These are phyloP conservation scores for Umimayanthus kanabou DNA, from an alignment of 92 coral and sea anemone species.

Conservation along the genomic window DNA sequence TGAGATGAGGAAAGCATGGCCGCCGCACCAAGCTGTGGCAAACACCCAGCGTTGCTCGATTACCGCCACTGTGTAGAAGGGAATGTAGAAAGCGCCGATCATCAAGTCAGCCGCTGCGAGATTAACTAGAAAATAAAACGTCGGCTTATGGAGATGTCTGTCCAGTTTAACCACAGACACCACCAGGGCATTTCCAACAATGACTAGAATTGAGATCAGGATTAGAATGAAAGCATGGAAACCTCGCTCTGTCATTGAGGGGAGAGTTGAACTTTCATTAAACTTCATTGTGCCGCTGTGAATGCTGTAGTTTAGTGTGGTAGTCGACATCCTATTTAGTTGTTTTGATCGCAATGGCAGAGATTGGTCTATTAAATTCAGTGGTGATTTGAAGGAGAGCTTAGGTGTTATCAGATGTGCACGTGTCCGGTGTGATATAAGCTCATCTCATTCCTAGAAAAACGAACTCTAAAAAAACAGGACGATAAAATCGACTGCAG, in stretches of 20 bases:
- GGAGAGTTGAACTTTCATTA: neutral
- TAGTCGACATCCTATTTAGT: neutral
- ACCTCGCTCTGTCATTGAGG: neutral
- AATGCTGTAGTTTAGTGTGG: neutral
- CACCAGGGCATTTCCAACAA: slow-evolving; percentile 55
- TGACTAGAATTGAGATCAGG: slow-evolving; percentile 41
- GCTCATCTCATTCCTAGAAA: neutral
- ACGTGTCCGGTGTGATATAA: neutral
- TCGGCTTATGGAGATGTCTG: slow-evolving; percentile 57
- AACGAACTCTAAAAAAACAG: neutral
- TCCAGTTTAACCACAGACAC: slow-evolving; percentile 51
- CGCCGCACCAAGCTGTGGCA: slow-evolving; percentile 42
- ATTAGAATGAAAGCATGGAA: slow-evolving; percentile 44
- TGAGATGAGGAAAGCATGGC: slow-evolving; percentile 61
- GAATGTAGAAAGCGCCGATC: slow-evolving; percentile 46
- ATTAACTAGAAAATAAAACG: slow-evolving; percentile 62
- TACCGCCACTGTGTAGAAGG: slow-evolving; percentile 55
- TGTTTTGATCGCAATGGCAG: too few relatives aligned
- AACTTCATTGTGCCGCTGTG: neutral
- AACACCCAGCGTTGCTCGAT: slow-evolving; percentile 51
- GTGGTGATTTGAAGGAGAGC: neutral
- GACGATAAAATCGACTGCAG: neutral
- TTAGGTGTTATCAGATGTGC: neutral
- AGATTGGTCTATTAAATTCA: too few relatives aligned
- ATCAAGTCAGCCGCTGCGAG: slow-evolving; percentile 59